These are phyloP conservation scores for Centrocercus urophasianus DNA, from an alignment of 2,113 vertebrate genomes.

Conservation along the genomic window DNA sequence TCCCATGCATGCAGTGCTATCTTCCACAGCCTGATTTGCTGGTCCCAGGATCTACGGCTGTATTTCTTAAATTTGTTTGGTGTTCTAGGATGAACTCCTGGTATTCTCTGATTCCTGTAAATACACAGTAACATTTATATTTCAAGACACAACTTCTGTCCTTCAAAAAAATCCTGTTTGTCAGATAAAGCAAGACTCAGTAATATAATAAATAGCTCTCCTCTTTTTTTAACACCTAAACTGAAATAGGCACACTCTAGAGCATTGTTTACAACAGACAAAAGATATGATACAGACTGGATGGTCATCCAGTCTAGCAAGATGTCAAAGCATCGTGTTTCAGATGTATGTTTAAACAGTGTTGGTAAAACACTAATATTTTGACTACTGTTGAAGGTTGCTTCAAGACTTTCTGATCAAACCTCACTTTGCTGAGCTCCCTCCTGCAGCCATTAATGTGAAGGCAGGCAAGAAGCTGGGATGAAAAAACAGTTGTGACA, in stretches of 20 bases:
- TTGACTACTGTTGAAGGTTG: background rate
- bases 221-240: background rate
- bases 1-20: conserved; percentile 96
- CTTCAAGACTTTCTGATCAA: background rate
- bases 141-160: background rate
- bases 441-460: background rate
- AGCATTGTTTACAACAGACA: background rate
- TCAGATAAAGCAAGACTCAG: background rate
- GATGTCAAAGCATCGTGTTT: background rate
- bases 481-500: background rate
- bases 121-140: background rate
- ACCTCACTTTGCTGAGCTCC: background rate
- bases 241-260: background rate
- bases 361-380: background rate
- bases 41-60: conserved; percentile 97
- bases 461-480: background rate
- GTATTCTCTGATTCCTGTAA: conserved; percentile 86
- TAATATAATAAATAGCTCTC: background rate
- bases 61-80: conserved; percentile 98
- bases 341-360: background rate
- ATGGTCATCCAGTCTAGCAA: background rate
- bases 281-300: background rate
- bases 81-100: conserved; percentile 91
- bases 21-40: conserved; percentile 96
- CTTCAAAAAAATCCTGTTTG: background rate